phyloP scores from a whole-genome alignment of 1,140 invertebrate species.

The Bactericera cockerelli region DNA sequence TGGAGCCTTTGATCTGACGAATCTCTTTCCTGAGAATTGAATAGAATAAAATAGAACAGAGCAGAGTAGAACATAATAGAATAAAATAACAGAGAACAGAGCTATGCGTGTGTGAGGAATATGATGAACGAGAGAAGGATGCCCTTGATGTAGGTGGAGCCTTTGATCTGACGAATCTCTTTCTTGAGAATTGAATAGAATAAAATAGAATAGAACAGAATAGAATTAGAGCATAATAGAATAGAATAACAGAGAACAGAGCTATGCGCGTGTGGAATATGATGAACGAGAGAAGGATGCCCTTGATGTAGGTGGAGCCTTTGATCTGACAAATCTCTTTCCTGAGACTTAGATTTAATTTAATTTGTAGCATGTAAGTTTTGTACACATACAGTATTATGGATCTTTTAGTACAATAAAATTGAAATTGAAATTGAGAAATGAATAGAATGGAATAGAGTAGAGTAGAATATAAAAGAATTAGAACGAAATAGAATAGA shows the following conservation, averaged over 20 bases:
- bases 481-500: slow-evolving; percentile 59
- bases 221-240: too few species aligned
- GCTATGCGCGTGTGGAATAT: slow-evolving; percentile 58
- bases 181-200: too few species aligned
- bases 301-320: slow-evolving; percentile 49
- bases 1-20: slow-evolving; percentile 45
- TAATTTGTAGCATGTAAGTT: too few species aligned
- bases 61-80: slow-evolving; percentile 55
- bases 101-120: slow-evolving; percentile 56
- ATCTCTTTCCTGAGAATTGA: slow-evolving; percentile 32
- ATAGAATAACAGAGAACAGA: too few species aligned
- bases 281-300: slow-evolving; percentile 54
- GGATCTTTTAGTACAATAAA: too few species aligned
- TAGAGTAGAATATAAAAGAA: slow-evolving; percentile 52
- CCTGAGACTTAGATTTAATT: too few species aligned
- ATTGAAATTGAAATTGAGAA: too few species aligned
- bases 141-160: slow-evolving; percentile 54
- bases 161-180: slow-evolving; percentile 45
- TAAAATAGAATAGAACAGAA: too few species aligned
- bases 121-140: too few species aligned
- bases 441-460: not conserved
- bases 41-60: not conserved
- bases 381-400: too few species aligned
- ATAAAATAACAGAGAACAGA: slow-evolving; percentile 58
- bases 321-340: slow-evolving; percentile 44